These are phyloP conservation scores for Calameuta pallipes DNA, from an alignment of 2,888 invertebrate species.

Conservation along the genomic window DNA sequence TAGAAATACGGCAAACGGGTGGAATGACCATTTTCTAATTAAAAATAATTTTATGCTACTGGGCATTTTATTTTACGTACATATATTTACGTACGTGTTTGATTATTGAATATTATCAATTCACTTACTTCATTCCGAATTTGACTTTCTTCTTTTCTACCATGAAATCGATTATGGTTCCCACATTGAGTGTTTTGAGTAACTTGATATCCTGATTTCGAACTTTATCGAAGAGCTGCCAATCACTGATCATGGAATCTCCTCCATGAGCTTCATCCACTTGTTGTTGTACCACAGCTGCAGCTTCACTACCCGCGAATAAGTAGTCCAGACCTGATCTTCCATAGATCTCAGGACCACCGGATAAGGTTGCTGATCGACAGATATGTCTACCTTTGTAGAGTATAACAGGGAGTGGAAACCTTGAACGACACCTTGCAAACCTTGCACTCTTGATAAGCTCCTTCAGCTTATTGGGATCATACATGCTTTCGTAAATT, in stretches of 20 bases:
- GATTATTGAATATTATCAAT: background rate
- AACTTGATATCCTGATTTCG: slow-evolving; percentile 77
- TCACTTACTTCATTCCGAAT: slow-evolving; percentile 80
- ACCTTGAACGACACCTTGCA: slow-evolving; percentile 80
- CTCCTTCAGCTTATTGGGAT: slow-evolving; percentile 72
- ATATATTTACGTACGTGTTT: background rate
- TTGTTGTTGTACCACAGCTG: slow-evolving; percentile 28
- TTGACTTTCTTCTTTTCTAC: slow-evolving; percentile 87
- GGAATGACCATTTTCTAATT: background rate
- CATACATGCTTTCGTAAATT: slow-evolving; percentile 72
- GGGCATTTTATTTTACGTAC: background rate
- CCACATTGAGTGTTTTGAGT: slow-evolving; percentile 76
- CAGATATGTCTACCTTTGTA: slow-evolving; percentile 80
- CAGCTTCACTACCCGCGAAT: slow-evolving; percentile 64
- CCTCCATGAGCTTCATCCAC: slow-evolving; percentile 47
- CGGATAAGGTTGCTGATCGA: slow-evolving; percentile 80
- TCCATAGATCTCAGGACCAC: slow-evolving; percentile 80
- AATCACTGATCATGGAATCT: slow-evolving; percentile 61
- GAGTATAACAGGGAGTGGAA: slow-evolving; percentile 82
- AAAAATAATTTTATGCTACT: background rate
- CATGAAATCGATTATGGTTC: slow-evolving; percentile 84
- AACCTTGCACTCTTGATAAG: slow-evolving; percentile 76
- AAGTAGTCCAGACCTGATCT: slow-evolving; percentile 74
- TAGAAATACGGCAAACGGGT: background rate
- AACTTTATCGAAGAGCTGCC: slow-evolving; percentile 74